These are phyloP conservation scores for Glandiceps talaboti DNA, from an alignment of 53 echinoderm and acorn worm species.

Conservation along the genomic window DNA sequence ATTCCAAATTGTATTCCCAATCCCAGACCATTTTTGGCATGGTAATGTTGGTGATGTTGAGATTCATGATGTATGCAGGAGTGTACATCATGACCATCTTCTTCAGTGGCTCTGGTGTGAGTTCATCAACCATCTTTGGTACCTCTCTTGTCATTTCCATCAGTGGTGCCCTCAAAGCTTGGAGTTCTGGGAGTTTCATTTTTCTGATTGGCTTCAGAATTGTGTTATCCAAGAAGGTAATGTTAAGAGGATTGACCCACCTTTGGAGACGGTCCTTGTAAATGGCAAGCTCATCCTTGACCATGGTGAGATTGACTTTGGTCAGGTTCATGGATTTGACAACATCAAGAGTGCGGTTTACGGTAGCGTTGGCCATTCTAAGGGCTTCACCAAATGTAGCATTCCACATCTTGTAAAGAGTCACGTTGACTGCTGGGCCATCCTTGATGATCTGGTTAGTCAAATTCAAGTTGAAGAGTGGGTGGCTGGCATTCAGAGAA, in stretches of 20 bases:
- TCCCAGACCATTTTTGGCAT: no score
- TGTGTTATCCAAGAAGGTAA: neutral
- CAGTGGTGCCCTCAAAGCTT: neutral
- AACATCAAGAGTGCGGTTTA: constrained; percentile 20
- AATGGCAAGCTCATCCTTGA: neutral
- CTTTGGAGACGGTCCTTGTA: neutral
- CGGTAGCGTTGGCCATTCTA: neutral
- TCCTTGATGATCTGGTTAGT: constrained; percentile 40
- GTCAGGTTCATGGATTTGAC: neutral
- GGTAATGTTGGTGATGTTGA: no score
- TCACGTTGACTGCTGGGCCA: constrained; percentile 61
- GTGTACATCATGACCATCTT: neutral
- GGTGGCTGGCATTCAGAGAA: constrained; percentile 45
- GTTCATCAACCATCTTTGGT: neutral
- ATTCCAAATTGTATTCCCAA: no score
- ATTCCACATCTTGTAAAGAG: constrained; percentile 17
- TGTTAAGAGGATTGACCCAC: neutral
- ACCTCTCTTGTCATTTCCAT: neutral
- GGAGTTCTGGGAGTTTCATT: neutral
- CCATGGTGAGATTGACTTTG: neutral
- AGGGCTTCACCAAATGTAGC: constrained; percentile 16
- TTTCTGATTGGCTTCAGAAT: neutral
- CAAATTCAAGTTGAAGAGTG: constrained; percentile 34
- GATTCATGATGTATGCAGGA: neutral
- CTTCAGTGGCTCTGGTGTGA: neutral